Evolutionary conservation across 2,888 invertebrate genomes (phyloP).

Genomic region (Cerastoderma edule): DNA sequence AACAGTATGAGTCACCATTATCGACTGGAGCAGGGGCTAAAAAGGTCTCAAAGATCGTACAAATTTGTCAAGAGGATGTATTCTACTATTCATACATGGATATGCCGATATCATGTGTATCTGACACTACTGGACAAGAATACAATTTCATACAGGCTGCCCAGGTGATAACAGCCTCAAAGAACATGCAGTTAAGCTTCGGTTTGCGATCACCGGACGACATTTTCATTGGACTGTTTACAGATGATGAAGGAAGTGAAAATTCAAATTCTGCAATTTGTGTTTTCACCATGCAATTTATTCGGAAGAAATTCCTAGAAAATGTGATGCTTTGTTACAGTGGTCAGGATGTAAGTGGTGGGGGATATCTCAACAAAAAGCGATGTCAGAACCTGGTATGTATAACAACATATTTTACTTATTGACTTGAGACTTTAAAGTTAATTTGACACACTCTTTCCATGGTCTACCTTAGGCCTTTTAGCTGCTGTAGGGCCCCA

Average conservation of each 20-base stretch:
- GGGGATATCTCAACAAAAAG: constrained; percentile 66
- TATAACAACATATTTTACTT: neutral
- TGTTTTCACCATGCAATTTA: constrained; percentile 74
- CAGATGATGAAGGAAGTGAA: constrained; percentile 87
- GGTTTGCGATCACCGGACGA: constrained; percentile 62
- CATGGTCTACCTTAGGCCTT: too few species aligned
- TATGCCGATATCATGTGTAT: constrained; percentile 96
- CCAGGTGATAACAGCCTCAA: constrained; percentile 96
- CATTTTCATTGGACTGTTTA: constrained; percentile 88
- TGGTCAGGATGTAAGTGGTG: constrained; percentile 72
- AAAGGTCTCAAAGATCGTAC: constrained; percentile 92
- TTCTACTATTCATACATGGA: constrained; percentile 99
- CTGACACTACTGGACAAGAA: constrained; percentile 59
- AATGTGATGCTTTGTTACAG: constrained; percentile 74
- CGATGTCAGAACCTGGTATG: constrained; percentile 55
- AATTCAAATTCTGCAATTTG: constrained; percentile 74
- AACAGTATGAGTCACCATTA: constrained; percentile 86
- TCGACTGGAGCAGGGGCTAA: constrained; percentile 29
- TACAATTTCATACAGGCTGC: constrained; percentile 98
- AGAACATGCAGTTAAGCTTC: constrained; percentile 91
- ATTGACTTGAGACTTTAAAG: too few species aligned
- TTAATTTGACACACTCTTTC: too few species aligned
- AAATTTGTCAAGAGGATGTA: constrained; percentile 97
- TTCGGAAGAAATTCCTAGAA: constrained; percentile 69
- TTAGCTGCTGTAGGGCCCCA: too few species aligned